Evolutionary conservation across 1,140 invertebrate genomes (phyloP).

Genomic region (Gonioctena quinquepunctata): DNA sequence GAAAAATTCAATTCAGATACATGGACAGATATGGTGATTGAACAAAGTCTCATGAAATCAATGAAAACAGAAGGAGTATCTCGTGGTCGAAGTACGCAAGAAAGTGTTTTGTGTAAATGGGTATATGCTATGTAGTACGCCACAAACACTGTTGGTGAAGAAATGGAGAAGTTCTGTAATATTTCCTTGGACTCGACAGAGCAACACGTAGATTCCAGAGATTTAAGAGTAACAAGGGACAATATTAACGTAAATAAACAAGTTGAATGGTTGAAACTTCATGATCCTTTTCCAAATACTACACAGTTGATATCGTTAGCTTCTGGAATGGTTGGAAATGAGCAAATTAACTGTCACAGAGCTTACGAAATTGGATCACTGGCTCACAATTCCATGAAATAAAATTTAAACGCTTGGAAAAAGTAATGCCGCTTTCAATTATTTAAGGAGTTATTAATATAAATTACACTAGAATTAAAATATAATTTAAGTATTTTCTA

Average conservation of each 20-base stretch:
- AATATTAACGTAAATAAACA: constrained; percentile 47
- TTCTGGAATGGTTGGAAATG: constrained; percentile 51
- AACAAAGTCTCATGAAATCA: constrained; percentile 52
- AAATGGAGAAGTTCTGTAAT: constrained; percentile 50
- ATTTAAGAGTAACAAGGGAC: too few species aligned
- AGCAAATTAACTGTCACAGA: constrained; percentile 54
- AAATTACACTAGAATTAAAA: too few species aligned
- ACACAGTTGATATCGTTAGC: constrained; percentile 48
- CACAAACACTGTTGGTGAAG: constrained; percentile 37
- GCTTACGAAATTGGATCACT: constrained; percentile 43
- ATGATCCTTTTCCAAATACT: constrained; percentile 41
- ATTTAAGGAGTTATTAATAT: too few species aligned
- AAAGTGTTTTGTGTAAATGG: constrained; percentile 33
- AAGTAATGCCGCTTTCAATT: not conserved
- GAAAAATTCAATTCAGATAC: too few species aligned
- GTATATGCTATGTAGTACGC: constrained; percentile 24
- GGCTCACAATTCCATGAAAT: not conserved
- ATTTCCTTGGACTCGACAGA: constrained; percentile 44
- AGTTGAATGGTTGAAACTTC: constrained; percentile 49
- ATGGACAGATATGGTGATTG: too few species aligned
- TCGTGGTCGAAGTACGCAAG: constrained; percentile 30
- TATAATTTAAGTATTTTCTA: too few species aligned
- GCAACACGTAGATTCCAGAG: constrained; percentile 55
- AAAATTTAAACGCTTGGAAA: not conserved
- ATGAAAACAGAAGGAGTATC: constrained; percentile 47